These are phyloP conservation scores for Bradysia coprophila DNA, from an alignment of 1,140 invertebrate species.

Conservation along the genomic window DNA sequence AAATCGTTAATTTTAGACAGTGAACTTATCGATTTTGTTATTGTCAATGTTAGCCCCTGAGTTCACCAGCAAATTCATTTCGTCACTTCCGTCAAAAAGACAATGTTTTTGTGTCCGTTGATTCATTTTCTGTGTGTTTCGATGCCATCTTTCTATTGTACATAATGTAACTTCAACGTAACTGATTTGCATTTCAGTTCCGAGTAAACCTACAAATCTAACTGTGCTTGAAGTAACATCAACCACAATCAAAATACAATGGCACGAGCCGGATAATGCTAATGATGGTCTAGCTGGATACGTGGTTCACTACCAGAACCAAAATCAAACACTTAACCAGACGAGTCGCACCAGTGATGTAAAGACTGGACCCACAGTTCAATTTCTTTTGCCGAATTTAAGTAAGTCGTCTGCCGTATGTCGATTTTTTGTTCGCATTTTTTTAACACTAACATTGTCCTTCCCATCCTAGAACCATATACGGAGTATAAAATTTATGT, in stretches of 20 bases:
- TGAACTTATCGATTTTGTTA: no score
- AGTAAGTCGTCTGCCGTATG: constrained; percentile 32
- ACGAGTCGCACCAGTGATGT: constrained; percentile 30
- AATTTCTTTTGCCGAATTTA: constrained; percentile 35
- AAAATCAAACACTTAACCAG: constrained; percentile 43
- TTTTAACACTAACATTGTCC: neutral
- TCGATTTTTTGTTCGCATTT: neutral
- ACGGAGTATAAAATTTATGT: constrained; percentile 75
- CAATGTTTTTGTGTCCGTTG: no score
- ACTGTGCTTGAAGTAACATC: constrained; percentile 53
- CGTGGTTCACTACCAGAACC: constrained; percentile 46
- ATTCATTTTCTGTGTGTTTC: no score
- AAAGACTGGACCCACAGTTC: constrained; percentile 24
- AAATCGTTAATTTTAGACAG: no score
- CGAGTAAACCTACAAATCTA: constrained; percentile 64
- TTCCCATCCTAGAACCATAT: constrained; percentile 39
- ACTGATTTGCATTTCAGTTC: constrained; percentile 46
- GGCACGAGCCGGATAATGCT: constrained; percentile 51
- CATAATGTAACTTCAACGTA: no score
- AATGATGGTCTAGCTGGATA: constrained; percentile 54
- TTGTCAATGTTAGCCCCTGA: no score
- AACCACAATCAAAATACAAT: constrained; percentile 55
- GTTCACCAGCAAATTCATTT: no score
- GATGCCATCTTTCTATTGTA: no score
- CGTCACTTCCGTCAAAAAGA: no score